phyloP scores from a whole-genome alignment of 2,797 vertebrate genomes.

The Thamnophis elegans region DNA sequence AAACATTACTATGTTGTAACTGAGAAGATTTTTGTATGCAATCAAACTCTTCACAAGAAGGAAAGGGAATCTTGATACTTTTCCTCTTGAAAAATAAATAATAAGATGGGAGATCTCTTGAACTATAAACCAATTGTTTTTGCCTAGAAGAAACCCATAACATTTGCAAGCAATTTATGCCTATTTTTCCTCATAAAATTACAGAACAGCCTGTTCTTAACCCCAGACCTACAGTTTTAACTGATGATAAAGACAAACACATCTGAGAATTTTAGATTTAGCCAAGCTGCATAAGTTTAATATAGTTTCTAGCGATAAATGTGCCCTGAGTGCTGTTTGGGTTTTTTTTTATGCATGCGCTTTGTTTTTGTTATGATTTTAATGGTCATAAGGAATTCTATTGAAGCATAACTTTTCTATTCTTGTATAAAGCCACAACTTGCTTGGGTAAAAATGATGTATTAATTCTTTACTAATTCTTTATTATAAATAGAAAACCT shows the following conservation, averaged over 20 bases:
- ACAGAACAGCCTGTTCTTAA: not conserved
- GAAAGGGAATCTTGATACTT: not conserved
- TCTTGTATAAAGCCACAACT: not conserved
- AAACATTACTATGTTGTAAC: not conserved
- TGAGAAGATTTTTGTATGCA: not conserved
- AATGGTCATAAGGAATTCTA: not conserved
- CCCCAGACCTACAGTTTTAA: not conserved
- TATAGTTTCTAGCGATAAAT: not conserved
- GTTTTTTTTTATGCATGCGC: not conserved
- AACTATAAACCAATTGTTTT: not conserved
- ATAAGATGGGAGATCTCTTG: not conserved
- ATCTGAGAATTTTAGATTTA: not conserved
- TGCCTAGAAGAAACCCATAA: not conserved
- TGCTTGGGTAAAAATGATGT: not conserved
- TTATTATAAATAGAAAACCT: not conserved
- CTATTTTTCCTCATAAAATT: not conserved
- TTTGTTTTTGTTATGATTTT: not conserved
- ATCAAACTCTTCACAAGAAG: not conserved
- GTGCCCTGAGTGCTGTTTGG: not conserved
- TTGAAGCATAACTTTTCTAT: not conserved
- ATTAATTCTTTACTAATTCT: not conserved
- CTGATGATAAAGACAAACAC: not conserved
- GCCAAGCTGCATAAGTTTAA: not conserved
- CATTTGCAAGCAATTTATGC: not conserved
- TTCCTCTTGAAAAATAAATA: not conserved